Base-by-base conservation (phyloP, 2,113 vertebrate species). In the Heptranchias perlo region DNA sequence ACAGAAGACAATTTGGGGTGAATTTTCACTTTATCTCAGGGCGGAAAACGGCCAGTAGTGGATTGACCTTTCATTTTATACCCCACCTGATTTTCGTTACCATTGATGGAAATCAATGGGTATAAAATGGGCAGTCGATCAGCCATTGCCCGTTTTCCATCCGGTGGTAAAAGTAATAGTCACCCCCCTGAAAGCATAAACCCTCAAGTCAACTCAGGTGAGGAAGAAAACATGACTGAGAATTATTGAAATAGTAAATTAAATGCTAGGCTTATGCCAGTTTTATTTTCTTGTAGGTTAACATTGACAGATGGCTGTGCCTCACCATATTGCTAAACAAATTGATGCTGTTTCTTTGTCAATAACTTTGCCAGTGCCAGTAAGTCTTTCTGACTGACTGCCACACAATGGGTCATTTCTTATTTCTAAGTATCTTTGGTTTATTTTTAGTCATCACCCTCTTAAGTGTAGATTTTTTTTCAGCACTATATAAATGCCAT, bases 361-460 rank as follows among this genome's bases (percentile, higher is more conserved):
- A 64, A 64, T 62, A 93, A 44, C 58, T n/a, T 82, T 93, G 58
- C 7, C 58, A 64, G 35, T 62, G 35, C 61, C 89, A 62, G 54
- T 23, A 93, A 93, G 89, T 62, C 89, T 93, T 93, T 35, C 58
- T 61, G 35, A 93, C 89, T 93, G 23, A n/a, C 69, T 76, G 95
- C 44, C 95, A 35, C 23, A 28, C 49, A 76, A 2, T 84, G 58
- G 67, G 67, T 58, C 95, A 78, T 76, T 96, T 11, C 67, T 54
- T 78, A 96, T 78, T 84, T 76, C 49, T 58, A 58, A 96, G n/a
- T 62, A 54, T 76, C 69, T 47, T 96, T 96, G 49, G 44, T 49
- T 78, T 96, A 96, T 96, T 95, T 95, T 95, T 95, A 62, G 58
- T 39, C 14, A 18, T 62, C 89, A 64, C 58, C 49, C 67, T 78